phyloP scores from a whole-genome alignment of 1,140 invertebrate genomes.

The Caenorhabditis briggsae region DNA sequence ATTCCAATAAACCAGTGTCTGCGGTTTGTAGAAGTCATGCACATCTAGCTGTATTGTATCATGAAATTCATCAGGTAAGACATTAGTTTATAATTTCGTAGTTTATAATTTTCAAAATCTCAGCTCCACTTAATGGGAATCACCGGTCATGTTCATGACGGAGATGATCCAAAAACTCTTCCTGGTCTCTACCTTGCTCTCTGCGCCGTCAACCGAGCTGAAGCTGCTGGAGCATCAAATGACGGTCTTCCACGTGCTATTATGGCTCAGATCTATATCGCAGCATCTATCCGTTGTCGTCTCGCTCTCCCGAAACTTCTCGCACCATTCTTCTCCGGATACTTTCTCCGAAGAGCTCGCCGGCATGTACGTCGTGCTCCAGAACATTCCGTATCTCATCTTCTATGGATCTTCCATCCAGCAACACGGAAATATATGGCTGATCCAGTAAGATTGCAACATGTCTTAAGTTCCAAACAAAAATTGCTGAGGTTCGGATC shows the following conservation, averaged over 20 bases:
- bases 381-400: constrained; percentile 49
- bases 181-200: constrained; percentile 73
- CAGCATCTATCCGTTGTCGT: constrained; percentile 70
- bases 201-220: constrained; percentile 74
- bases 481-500: constrained; percentile 54
- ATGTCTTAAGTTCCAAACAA: constrained; percentile 61
- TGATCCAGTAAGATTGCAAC: constrained; percentile 56
- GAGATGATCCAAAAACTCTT: background rate
- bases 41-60: constrained; percentile 76
- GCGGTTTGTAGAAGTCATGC: constrained; percentile 75
- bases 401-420: constrained; percentile 74
- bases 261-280: constrained; percentile 76
- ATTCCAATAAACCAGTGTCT: constrained; percentile 64
- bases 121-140: constrained; percentile 74
- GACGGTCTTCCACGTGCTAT: constrained; percentile 71
- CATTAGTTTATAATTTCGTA: background rate
- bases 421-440: constrained; percentile 70
- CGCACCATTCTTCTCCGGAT: constrained; percentile 65
- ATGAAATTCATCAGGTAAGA: constrained; percentile 74
- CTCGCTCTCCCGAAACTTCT: constrained; percentile 69
- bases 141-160: background rate
- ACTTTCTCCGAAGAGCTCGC: constrained; percentile 73
- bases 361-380: constrained; percentile 65
- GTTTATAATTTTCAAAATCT: constrained; percentile 15
- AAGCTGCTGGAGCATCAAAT: constrained; percentile 72